Percentiles rank a stretch among this genome's conserved stretches.
These are phyloP conservation scores for Tryphoninae sp. DNA, from an alignment of 2,888 invertebrate species.

Conservation along the genomic window DNA sequence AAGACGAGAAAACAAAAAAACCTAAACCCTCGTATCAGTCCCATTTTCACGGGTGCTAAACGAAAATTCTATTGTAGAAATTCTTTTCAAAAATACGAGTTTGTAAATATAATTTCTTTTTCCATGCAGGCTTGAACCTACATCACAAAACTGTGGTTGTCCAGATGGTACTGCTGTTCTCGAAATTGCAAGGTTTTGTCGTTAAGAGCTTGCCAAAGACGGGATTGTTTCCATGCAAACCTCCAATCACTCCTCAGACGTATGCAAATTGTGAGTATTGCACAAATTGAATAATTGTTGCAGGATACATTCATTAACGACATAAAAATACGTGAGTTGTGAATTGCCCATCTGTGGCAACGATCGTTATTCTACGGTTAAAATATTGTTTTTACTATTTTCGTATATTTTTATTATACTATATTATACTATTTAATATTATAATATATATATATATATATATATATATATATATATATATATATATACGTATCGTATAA, in stretches of 20 bases:
- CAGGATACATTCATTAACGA: no score
- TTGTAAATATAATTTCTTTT: slow-evolving; percentile 42
- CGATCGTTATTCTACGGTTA: no score
- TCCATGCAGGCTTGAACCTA: slow-evolving; percentile 76
- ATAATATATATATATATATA: no score
- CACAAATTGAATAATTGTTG: neutral
- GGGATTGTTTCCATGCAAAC: slow-evolving; percentile 84
- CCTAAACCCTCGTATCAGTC: slow-evolving; percentile 15
- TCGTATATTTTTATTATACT: no score
- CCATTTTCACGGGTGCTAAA: slow-evolving; percentile 14
- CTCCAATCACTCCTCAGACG: slow-evolving; percentile 86
- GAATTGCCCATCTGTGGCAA: no score
- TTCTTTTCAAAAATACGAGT: slow-evolving; percentile 8
- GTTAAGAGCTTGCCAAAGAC: slow-evolving; percentile 84
- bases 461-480: no score
- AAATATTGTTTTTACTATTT: no score
- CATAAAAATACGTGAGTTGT: no score
- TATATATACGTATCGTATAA: no score
- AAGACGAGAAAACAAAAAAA: slow-evolving; percentile 1
- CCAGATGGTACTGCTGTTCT: slow-evolving; percentile 86
- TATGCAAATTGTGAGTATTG: slow-evolving; percentile 85
- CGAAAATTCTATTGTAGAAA: slow-evolving; percentile 42
- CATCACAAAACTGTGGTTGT: slow-evolving; percentile 81
- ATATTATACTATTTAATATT: no score
- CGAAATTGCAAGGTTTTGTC: slow-evolving; percentile 86